Conservation (phyloP, 2,888 invertebrate species). For the Drosophila setosimentum region DNA sequence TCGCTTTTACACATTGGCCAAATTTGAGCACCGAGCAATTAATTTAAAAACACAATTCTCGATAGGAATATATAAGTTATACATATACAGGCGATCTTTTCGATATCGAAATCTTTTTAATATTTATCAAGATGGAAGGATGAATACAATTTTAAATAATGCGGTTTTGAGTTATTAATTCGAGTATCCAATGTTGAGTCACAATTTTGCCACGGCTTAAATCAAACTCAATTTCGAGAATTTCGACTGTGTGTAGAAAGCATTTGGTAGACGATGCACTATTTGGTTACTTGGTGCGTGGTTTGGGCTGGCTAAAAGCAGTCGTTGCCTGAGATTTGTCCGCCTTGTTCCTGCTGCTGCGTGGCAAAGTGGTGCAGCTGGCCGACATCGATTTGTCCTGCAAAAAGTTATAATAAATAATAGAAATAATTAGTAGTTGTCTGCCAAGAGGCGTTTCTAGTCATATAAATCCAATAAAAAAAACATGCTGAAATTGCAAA, state of each 20-base stretch:
- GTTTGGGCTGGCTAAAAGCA: slow-evolving; percentile 60
- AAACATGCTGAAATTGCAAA: slow-evolving; percentile 64
- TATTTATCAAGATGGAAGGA: background rate
- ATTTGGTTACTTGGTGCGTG: slow-evolving; percentile 79
- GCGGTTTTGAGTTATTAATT: background rate
- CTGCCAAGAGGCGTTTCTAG: background rate
- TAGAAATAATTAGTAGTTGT: background rate
- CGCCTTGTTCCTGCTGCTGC: slow-evolving; percentile 83
- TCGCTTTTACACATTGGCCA: slow-evolving; percentile 42
- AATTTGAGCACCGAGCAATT: slow-evolving; percentile 57
- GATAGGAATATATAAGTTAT: slow-evolving; percentile 35
- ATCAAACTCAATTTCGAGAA: background rate
- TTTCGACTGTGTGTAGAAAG: background rate
- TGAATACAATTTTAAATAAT: background rate
- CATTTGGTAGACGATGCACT: slow-evolving; percentile 32
- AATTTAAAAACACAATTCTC: slow-evolving; percentile 35
- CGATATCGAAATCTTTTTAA: background rate
- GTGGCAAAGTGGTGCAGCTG: slow-evolving; percentile 85
- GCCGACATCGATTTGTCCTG: slow-evolving; percentile 85
- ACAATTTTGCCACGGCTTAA: background rate
- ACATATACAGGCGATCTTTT: background rate
- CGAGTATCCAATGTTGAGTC: background rate
- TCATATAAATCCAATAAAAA: slow-evolving; percentile 11
- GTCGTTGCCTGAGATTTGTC: slow-evolving; percentile 75
- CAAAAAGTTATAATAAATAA: slow-evolving; percentile 45